Base-by-base conservation (phyloP, 2,888 invertebrate genomes). In the Drosophila mercatorum region DNA sequence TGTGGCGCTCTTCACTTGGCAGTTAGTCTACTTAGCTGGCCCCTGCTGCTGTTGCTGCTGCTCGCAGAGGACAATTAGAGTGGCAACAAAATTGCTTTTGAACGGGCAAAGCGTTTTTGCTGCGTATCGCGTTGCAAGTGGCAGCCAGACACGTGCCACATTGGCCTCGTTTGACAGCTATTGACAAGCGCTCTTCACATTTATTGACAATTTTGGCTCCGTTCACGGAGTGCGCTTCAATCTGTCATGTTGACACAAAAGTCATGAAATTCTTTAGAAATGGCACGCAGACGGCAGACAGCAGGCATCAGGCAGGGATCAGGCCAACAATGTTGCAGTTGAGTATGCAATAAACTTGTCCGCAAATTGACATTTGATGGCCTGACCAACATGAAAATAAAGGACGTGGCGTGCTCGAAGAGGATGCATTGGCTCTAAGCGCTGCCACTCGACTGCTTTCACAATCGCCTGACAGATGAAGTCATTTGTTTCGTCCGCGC, bases 91-190 rank as follows among this genome's bases (percentile, higher is more conserved):
- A 85, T 83, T 69, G 79, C 59, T 47, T 52, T 60, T 69, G 17
- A 64, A 51, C 56, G 57, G 62, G 43, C 53, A 47, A 17, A 59
- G 44, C 40, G 64, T 51, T 51, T 64, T 65, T 62, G 43, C 62
- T 68, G 44, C 14, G 40, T 46, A 47, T 51, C 43, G 58, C 62
- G 55, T 58, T 49, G 36, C 36, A 66, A 43, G 57, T 58, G 61
- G 49, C 75, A 55, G 72, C 70, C 43, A 55, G 81, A 68, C 85
- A 87, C 83, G 83, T 81, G 68, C 70, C 70, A 51, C 56, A 67
- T 59, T 68, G 75, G 61, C 69, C 72, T 74, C 67, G 38, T 66
- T 81, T 79, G 85, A 76, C 85, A 76, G 70, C 40, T 57, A 75
- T 73, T 69, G 71, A 63, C 59, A 65, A 51, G 53, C 53, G 53